A percentile compares a stretch with the other conserved stretches of the same genome.
phyloP scores from a whole-genome alignment of 2,797 vertebrate genomes.

The Diceros bicornis region DNA sequence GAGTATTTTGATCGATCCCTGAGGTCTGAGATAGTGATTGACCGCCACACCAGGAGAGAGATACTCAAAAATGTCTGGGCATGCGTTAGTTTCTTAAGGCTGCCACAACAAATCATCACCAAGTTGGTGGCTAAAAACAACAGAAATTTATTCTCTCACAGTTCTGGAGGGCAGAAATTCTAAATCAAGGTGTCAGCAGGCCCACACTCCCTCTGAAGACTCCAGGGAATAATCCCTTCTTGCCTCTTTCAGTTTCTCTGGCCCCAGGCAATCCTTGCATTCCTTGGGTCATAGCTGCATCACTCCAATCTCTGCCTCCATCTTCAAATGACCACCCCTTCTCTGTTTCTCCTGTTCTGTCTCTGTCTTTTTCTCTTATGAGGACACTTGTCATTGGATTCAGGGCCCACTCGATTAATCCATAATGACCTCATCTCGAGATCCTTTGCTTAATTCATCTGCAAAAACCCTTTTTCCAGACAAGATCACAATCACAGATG shows the following conservation, averaged over 20 bases:
- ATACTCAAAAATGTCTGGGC: background rate
- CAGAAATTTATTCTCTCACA: background rate
- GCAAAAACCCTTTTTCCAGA: background rate
- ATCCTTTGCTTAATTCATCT: background rate
- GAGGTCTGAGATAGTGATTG: background rate
- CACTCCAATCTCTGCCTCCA: fast-evolving
- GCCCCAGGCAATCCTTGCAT: background rate
- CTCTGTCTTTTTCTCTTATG: background rate
- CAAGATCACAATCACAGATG: background rate
- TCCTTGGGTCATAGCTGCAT: background rate
- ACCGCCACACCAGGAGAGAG: background rate
- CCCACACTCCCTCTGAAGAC: background rate
- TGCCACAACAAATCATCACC: background rate
- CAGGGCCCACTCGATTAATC: background rate
- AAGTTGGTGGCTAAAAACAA: background rate
- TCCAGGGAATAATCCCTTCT: background rate
- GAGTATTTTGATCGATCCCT: background rate
- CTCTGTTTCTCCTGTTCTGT: background rate
- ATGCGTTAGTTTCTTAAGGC: background rate
- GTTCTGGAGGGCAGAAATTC: background rate
- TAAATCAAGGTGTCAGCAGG: background rate
- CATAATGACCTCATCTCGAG: background rate
- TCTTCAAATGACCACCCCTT: background rate
- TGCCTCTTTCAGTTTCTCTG: background rate
- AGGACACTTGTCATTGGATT: background rate